phyloP scores from a whole-genome alignment of 2,888 invertebrate species.

The Dyspetes luteomarginatus region DNA sequence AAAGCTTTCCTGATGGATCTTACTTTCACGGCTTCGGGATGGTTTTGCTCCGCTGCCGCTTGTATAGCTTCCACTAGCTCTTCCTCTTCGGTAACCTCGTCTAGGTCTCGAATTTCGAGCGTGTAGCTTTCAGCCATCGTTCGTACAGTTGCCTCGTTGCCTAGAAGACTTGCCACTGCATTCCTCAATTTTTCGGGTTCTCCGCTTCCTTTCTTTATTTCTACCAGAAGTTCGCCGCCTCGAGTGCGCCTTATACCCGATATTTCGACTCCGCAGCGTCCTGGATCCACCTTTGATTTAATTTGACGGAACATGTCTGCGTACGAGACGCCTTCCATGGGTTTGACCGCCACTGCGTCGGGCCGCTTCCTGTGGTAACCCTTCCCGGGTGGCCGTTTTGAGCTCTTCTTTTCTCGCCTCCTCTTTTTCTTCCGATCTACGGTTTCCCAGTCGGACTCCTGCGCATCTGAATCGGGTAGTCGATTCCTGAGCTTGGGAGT shows the following conservation, averaged over 20 bases:
- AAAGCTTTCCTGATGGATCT: conserved; percentile 48
- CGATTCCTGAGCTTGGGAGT: background rate
- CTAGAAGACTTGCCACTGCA: background rate
- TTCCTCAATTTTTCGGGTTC: conserved; percentile 15
- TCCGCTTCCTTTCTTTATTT: conserved; percentile 46
- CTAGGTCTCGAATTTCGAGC: conserved; percentile 62
- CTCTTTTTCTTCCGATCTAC: background rate
- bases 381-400: background rate
- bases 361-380: background rate
- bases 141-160: conserved; percentile 17
- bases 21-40: conserved; percentile 22
- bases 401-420: background rate
- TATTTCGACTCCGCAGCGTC: background rate
- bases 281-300: background rate
- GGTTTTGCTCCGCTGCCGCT: background rate
- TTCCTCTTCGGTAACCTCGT: conserved; percentile 43
- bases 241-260: conserved; percentile 24
- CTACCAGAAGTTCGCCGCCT: conserved; percentile 21
- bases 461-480: background rate
- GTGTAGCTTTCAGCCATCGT: conserved; percentile 26
- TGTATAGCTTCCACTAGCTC: conserved; percentile 15
- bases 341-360: conserved; percentile 19
- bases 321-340: background rate
- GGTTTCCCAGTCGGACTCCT: background rate
- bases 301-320: conserved; percentile 24